Percentiles rank a stretch among this genome's conserved stretches.
Evolutionary conservation across 2,888 invertebrate species (phyloP).

Genomic region (Idaea dimidiata): DNA sequence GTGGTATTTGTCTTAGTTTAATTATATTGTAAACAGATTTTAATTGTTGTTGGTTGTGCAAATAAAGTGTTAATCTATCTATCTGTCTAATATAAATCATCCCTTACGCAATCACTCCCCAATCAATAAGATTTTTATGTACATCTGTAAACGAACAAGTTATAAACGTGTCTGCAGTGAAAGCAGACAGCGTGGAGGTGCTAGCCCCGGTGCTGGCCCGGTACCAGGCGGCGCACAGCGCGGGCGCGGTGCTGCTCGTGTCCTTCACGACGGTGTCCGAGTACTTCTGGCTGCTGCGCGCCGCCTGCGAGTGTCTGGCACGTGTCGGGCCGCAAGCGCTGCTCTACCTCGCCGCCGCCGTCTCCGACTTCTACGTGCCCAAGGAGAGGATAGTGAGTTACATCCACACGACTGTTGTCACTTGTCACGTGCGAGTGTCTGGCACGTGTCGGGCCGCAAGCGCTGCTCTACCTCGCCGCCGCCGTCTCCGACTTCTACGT

Average conservation of each 20-base stretch:
- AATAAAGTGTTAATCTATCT: too few species aligned
- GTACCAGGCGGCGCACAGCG: slow-evolving; percentile 90
- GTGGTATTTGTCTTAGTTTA: too few species aligned
- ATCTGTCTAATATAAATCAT: too few species aligned
- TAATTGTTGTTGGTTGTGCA: too few species aligned
- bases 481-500: slow-evolving; percentile 99
- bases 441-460: slow-evolving; percentile 83
- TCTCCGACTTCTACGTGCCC: slow-evolving; percentile 99
- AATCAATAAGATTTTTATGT: too few species aligned
- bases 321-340: slow-evolving; percentile 85
- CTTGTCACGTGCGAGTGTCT: slow-evolving; percentile 90
- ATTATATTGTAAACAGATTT: too few species aligned
- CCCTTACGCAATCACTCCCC: too few species aligned
- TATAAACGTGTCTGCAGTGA: slow-evolving; percentile 70
- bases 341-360: slow-evolving; percentile 98
- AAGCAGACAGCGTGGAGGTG: slow-evolving; percentile 86
- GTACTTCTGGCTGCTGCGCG: slow-evolving; percentile 94
- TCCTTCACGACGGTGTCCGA: slow-evolving; percentile 93
- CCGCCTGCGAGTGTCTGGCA: slow-evolving; percentile 89
- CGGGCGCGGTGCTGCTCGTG: slow-evolving; percentile 87
- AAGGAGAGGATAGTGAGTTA: slow-evolving; percentile 91
- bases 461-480: slow-evolving; percentile 96
- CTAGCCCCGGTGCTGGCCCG: slow-evolving; percentile 86
- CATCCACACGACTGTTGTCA: slow-evolving; percentile 83
- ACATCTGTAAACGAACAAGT: not conserved